Percentiles rank a stretch among this genome's conserved stretches.
phyloP scores from a whole-genome alignment of 2,113 vertebrate genomes.

The Mus musculus region GRCm39 chr12:112829501-112830000 shows the following conservation, averaged over 20 bases:
- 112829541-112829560: background rate
- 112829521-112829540: background rate
- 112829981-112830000: background rate
- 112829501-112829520: background rate
- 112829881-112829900: background rate
- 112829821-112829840: accelerated
- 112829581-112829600: background rate
- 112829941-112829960: background rate
- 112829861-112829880: too few relatives aligned
- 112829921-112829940: background rate
- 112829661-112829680: background rate
- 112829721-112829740: background rate
- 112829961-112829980: too few relatives aligned
- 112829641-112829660: background rate
- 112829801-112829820: too few relatives aligned
- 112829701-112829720: background rate
- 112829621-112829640: background rate
- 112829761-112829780: background rate
- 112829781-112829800: background rate
- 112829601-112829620: background rate
- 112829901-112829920: too few relatives aligned
- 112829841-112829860: background rate
- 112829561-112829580: background rate
- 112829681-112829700: background rate
- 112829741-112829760: background rate